Percentiles rank a stretch among this genome's conserved stretches.
phyloP scores from a whole-genome alignment of 2,113 vertebrate species.

The Eonycteris spelaea region DNA sequence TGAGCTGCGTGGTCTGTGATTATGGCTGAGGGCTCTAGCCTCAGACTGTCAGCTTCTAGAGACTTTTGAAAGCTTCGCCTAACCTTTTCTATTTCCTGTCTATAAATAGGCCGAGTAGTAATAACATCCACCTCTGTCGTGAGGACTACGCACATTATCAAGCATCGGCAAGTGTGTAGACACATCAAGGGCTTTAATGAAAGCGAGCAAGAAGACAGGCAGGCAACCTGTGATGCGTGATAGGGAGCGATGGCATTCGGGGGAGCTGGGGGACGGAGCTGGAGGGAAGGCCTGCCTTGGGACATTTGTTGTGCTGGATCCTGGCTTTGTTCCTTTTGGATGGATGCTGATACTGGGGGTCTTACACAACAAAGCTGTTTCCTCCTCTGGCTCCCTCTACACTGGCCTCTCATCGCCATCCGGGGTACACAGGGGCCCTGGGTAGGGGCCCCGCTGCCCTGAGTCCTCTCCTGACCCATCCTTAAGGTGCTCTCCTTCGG shows the following conservation, averaged over 20 bases:
- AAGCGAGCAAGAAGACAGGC: background rate
- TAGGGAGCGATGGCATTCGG: accelerated
- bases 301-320: background rate
- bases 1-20: background rate
- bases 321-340: background rate
- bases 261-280: background rate
- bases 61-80: background rate
- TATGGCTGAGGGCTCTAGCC: background rate
- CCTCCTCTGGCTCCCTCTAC: background rate
- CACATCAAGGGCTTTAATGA: background rate
- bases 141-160: background rate
- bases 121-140: background rate
- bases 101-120: background rate
- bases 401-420: background rate
- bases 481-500: background rate
- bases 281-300: background rate
- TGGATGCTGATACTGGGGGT: background rate
- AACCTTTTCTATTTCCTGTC: background rate
- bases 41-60: background rate
- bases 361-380: background rate
- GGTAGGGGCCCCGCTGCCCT: background rate
- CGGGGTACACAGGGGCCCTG: too few species aligned
- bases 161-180: background rate
- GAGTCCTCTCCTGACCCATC: background rate
- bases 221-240: background rate